These are phyloP conservation scores for Eubasilissa splendida DNA, from an alignment of 2,888 invertebrate species.

Conservation along the genomic window DNA sequence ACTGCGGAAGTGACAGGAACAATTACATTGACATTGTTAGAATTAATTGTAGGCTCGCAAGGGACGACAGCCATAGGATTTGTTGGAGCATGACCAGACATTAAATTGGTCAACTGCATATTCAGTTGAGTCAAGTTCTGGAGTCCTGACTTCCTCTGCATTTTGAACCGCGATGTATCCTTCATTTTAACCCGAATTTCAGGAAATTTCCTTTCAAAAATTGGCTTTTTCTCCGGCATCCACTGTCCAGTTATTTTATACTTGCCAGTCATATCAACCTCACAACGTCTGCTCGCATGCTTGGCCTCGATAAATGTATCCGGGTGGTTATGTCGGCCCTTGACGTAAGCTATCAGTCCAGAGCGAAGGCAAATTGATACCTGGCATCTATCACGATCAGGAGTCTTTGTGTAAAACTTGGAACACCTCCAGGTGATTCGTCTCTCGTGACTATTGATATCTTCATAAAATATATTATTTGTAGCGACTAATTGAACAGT, in stretches of 20 bases:
- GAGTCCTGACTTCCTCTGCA: constrained; percentile 41
- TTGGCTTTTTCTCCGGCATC: constrained; percentile 46
- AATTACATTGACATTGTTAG: constrained; percentile 16
- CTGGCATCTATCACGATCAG: constrained; percentile 52
- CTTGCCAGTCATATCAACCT: constrained; percentile 51
- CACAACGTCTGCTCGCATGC: constrained; percentile 49
- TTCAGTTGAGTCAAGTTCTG: constrained; percentile 31
- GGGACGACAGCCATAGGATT: background rate
- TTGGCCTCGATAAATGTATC: constrained; percentile 50
- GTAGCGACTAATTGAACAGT: constrained; percentile 52
- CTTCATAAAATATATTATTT: constrained; percentile 54
- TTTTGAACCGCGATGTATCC: constrained; percentile 36
- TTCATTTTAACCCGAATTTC: constrained; percentile 39
- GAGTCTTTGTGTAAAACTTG: constrained; percentile 54
- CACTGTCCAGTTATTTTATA: constrained; percentile 54
- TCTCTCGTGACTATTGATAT: constrained; percentile 54
- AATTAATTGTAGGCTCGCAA: constrained; percentile 23
- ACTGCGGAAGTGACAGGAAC: constrained; percentile 9
- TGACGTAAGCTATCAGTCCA: constrained; percentile 50
- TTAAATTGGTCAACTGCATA: constrained; percentile 31
- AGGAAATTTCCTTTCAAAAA: background rate
- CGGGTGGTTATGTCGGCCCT: constrained; percentile 53
- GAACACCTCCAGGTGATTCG: constrained; percentile 55
- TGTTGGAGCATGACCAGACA: background rate
- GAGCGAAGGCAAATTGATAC: constrained; percentile 54